Evolutionary conservation across 2,888 invertebrate species (phyloP), one percentile per base, ranked within the genome.

Genomic region (Phengaris arion): DNA sequence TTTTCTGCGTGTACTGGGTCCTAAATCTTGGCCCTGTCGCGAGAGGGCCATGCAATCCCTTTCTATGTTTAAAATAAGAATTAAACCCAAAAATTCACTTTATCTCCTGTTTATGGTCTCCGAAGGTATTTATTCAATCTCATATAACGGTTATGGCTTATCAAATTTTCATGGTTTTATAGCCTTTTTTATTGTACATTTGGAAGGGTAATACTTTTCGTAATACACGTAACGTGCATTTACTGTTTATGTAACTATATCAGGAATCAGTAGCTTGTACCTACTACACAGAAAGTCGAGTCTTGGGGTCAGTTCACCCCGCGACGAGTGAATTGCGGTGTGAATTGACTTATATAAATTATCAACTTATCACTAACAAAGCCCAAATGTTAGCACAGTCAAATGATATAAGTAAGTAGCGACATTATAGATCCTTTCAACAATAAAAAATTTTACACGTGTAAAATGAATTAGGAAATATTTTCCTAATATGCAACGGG

Each of bases 41-140:
- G 88, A 87, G 89, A 87, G 89, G 85, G 88, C 91, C 90, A 90
- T 91, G 90, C 87, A 90, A 89, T 92, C 93, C 92, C 93, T 90
- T 88, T 83, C 93, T 89, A 93, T 93, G 93, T 93, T 93, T 93
- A 93, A 93, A 93, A 93, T 93, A 93, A 93, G 93, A 93, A 92
- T 92, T 91, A 89, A 87, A 91, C 89, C 87, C 87, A 88, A 88
- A 92, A 85, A 86, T 86, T 80, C 84, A 84, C 87, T 91, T 91
- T 89, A 90, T 85, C 84, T 83, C 83, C 85, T 82, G 84, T 89
- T 89, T 90, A 90, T 87, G 83, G 80, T 81, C 82, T 81, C 80
- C 83, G 84, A 81, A 81, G 83, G 87, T 88, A 87, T 88, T 88
- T 89, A 88, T 90, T 87, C 89, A 85, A 88, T 85, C 85, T 87